Base-by-base conservation (phyloP, 2,797 vertebrate species). In the Pteronotus mesoamericanus region DNA sequence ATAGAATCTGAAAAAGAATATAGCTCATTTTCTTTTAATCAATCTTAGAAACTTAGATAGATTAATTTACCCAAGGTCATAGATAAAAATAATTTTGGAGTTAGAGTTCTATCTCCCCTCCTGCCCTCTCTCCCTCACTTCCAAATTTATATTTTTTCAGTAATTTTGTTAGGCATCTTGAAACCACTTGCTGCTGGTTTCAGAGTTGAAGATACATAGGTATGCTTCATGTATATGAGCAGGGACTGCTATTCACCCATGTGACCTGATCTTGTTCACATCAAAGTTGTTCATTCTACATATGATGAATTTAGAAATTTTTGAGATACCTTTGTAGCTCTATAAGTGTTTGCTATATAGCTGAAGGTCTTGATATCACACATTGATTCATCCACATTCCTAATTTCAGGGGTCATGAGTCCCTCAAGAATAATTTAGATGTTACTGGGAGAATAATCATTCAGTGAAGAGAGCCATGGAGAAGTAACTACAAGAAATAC, bases 231-330 rank as follows among this genome's bases (percentile, higher is more conserved):
- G 21, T 91, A 86, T 48, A 44, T 10, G 24, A 9, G 18, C 3
- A 44, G 22, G 9, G 32, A 39, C 26, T 48, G 9, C 19, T 15
- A 1, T 64, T 68, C 78, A 9, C 6, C 32, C 42, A 3, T 14
- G 18, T 29, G 16, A 69, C 29, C 1, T 57, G 16, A 78, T 42
- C 18, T 24, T 10, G 0, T 83, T 84, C 64, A 84, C 18, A 72
- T 1, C n/a, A 69, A 90, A 92, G 11, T 24, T 51, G 9, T 46
- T 85, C 34, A 55, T 14, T 66, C 3, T 0, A 1, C 22, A 12
- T 79, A 34, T 75, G 39, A 7, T 64, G 8, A 86, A 69, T 75
- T 91, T 74, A 85, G 55, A 83, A n/a, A 6, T 75, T 79, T 94
- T n/a, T 29, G 6, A 42, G 9, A 57, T n/a, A 26, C 5, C 5